Conservation (phyloP, 37 sponge, comb jelly and placozoan genomes). For the Chondrilla cf. caribensis region DNA sequence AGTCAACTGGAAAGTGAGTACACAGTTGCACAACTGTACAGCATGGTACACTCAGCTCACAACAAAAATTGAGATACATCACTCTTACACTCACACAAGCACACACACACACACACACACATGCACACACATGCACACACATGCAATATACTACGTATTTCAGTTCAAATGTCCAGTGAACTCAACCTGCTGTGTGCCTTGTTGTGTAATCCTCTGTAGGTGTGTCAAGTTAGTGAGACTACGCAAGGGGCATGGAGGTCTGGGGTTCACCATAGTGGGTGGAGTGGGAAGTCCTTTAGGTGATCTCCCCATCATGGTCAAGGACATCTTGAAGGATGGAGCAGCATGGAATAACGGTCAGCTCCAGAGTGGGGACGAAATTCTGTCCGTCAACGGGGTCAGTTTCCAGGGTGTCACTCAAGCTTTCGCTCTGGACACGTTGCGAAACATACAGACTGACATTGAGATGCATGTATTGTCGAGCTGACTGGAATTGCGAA, state of each 20-base stretch:
- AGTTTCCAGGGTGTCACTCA: conserved; percentile 66
- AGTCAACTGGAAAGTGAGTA: too few species aligned
- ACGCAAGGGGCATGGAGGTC: conserved; percentile 51
- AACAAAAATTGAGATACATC: too few species aligned
- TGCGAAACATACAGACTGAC: conserved; percentile 58
- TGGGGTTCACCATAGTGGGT: conserved; percentile 85
- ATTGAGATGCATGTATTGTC: conserved; percentile 51
- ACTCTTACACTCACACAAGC: too few species aligned
- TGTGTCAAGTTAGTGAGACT: conserved; percentile 52
- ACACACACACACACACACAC: too few species aligned
- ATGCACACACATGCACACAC: too few species aligned
- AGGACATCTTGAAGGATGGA: conserved; percentile 54
- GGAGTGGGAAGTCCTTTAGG: conserved; percentile 66
- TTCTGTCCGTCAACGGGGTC: conserved; percentile 74
- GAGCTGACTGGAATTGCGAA: too few species aligned
- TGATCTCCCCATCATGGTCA: conserved; percentile 77
- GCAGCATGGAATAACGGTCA: conserved; percentile 64
- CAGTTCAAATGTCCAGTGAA: too few species aligned
- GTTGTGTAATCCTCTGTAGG: too few species aligned
- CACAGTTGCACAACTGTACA: too few species aligned
- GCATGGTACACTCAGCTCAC: too few species aligned
- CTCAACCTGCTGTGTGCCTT: too few species aligned
- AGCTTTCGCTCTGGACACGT: conserved; percentile 58
- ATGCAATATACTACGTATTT: too few species aligned
- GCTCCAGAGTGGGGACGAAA: conserved; percentile 52